A percentile compares a stretch with the other conserved stretches of the same genome.
phyloP scores from a whole-genome alignment of 2,113 vertebrate species.

The Paratilapia polleni region DNA sequence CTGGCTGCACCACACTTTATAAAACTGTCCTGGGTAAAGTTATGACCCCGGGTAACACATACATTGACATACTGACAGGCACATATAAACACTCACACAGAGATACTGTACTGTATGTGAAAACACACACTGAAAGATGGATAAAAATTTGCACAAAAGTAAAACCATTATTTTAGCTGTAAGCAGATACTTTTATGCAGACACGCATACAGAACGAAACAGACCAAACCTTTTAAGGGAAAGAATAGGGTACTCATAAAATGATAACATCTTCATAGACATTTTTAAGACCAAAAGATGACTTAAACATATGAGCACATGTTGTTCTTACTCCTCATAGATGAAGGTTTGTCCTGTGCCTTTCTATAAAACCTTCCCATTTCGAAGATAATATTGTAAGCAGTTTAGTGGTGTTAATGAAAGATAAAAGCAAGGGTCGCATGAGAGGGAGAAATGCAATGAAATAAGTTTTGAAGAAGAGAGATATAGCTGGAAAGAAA shows the following conservation, averaged over 20 bases:
- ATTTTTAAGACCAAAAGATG: constrained; percentile 16
- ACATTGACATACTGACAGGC: constrained; percentile 40
- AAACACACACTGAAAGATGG: constrained; percentile 15
- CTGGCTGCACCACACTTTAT: constrained; percentile 76
- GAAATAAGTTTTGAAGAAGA: background rate
- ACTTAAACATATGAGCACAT: background rate
- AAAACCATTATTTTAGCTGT: background rate
- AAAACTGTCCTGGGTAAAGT: constrained; percentile 78
- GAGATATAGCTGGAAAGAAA: background rate
- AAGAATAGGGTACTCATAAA: constrained; percentile 38
- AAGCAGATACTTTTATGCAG: constrained; percentile 13
- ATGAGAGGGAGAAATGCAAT: background rate
- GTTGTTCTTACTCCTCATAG: background rate
- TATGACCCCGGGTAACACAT: constrained; percentile 70
- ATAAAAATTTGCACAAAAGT: constrained; percentile 45
- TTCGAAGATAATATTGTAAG: background rate
- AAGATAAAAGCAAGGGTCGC: background rate
- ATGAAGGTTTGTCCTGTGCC: background rate
- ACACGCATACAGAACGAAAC: constrained; percentile 6
- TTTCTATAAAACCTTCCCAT: background rate
- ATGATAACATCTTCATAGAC: constrained; percentile 25
- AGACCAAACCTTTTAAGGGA: constrained; percentile 51
- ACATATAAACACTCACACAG: constrained; percentile 40
- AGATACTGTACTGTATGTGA: constrained; percentile 16
- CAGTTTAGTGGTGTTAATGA: background rate